Conservation (phyloP, 1,140 invertebrate species). For the Leucophenga varia region DNA sequence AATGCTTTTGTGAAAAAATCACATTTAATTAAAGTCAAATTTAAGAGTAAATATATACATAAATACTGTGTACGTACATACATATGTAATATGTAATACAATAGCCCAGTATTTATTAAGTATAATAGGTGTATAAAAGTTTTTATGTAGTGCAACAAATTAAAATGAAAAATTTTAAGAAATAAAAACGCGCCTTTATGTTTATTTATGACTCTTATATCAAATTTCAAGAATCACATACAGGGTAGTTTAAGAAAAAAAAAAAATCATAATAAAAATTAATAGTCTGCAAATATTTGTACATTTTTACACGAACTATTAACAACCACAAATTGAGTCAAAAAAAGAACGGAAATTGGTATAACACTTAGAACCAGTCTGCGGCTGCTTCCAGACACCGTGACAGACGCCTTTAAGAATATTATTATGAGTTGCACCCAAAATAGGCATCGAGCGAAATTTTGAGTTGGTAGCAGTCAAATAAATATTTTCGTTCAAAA, state of each 20-base stretch:
- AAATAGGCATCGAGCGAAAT: not conserved
- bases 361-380: not conserved
- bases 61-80: slow-evolving; percentile 14
- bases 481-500: not conserved
- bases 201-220: not conserved
- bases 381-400: not conserved
- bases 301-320: slow-evolving; percentile 56
- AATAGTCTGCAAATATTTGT: slow-evolving; percentile 55
- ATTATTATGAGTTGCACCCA: not conserved
- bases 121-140: too few species aligned
- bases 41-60: slow-evolving; percentile 50
- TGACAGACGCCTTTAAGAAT: slow-evolving; percentile 1
- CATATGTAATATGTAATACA: slow-evolving; percentile 36
- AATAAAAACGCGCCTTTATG: not conserved
- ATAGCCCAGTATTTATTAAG: too few species aligned
- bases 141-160: too few species aligned
- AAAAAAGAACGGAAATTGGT: not conserved
- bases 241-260: slow-evolving; percentile 18
- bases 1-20: slow-evolving; percentile 1
- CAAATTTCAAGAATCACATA: not conserved
- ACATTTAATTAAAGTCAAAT: slow-evolving; percentile 53
- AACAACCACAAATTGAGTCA: slow-evolving; percentile 32
- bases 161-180: slow-evolving; percentile 18
- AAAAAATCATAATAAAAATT: slow-evolving; percentile 34
- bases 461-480: not conserved